Evolutionary conservation across 1,140 invertebrate genomes (phyloP).

Genomic region (Leguminivora glycinivorella): DNA sequence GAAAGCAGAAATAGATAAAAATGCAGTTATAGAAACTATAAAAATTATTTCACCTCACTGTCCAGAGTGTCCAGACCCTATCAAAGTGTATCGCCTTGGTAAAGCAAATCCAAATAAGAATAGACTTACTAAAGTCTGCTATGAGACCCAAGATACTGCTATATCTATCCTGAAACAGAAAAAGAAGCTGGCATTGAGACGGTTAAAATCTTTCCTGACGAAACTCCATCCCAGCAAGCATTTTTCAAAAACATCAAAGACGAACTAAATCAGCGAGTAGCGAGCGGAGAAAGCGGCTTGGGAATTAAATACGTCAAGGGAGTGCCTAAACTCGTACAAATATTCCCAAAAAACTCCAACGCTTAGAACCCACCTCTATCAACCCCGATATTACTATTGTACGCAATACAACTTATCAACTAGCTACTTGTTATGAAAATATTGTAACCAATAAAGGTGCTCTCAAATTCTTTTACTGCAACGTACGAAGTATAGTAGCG

Average conservation of each 20-base stretch:
- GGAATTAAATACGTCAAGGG: slow-evolving; percentile 39
- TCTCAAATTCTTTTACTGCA: slow-evolving; percentile 34
- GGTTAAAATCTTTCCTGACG: neutral
- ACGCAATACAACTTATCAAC: neutral
- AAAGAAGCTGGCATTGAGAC: neutral
- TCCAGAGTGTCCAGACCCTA: neutral
- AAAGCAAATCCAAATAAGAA: neutral
- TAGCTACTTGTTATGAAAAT: neutral
- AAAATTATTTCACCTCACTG: neutral
- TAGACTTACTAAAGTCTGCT: neutral
- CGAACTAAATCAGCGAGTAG: slow-evolving; percentile 28
- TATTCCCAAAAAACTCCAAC: slow-evolving; percentile 38
- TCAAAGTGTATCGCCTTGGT: neutral
- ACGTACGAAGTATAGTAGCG: slow-evolving; percentile 34
- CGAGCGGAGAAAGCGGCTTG: slow-evolving; percentile 32
- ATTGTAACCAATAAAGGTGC: slow-evolving; percentile 19
- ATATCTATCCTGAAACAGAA: neutral
- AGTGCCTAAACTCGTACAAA: slow-evolving; percentile 32
- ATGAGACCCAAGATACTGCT: slow-evolving; percentile 5
- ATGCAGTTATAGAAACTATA: neutral
- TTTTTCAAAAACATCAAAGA: slow-evolving; percentile 26
- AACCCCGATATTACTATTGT: neutral
- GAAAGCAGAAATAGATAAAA: neutral
- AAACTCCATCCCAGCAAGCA: neutral
- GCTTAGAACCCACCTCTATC: neutral